Base-by-base conservation (phyloP, 2,113 vertebrate species). In the Ictalurus punctatus region DNA sequence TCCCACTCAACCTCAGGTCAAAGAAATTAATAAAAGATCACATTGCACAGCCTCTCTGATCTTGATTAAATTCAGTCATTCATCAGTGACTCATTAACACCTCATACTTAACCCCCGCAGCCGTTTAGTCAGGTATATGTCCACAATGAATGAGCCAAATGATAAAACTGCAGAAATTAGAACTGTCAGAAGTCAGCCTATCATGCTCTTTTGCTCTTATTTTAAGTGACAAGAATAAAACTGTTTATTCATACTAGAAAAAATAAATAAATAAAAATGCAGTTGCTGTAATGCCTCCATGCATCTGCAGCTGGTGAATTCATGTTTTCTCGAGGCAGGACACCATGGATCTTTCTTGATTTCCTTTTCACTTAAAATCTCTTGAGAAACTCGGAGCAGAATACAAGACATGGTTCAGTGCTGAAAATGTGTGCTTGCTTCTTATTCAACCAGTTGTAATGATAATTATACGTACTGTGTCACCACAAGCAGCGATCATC, bases 1-100 rank as follows among this genome's bases (percentile, higher is more conserved):
- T 91, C 91, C 87, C 94, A 95, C 95, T 97, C 96, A 95, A 98
- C 97, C 97, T 97, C 96, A 95, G 97, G 97, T 99, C 97, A 98
- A 96, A 97, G 94, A 95, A 96, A 98, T 98, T 97, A 97, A 98
- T 97, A 97, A 96, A 95, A 96, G 96, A 97, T 97, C 95, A 95
- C 95, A 95, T 95, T 95, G 59, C 79, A 76, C 79, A 83, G 83
- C 48, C 83, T 73, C 71, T 88, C 86, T 84, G 71, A 88, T 81
- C 88, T 87, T 86, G 94, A 96, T 95, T 96, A 96, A 96, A 97
- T 96, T 96, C 95, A 93, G 93, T 93, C 93, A 94, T 93, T 89
- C 96, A 94, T 96, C 65, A n/a, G 96, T 95, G 96, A 96, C 96
- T 96, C 96, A 96, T 97, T 97, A 97, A 95, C 95, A 93, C 93